Conservation (phyloP, 2,797 vertebrate genomes). For the Phrynocephalus vlangalii region DNA sequence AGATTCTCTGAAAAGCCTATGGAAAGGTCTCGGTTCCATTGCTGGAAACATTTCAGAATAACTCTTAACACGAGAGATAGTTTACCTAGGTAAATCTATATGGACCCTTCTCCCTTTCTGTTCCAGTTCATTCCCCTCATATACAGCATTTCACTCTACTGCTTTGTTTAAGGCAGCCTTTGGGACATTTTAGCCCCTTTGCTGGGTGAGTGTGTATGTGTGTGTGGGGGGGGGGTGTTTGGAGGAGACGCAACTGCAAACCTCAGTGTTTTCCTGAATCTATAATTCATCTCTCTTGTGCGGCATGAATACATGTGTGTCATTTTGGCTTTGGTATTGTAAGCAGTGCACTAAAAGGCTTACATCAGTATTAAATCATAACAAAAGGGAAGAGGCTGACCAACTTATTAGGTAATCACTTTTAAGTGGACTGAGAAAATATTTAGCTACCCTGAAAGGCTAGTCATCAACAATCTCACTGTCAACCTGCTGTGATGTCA, state of each 20-base stretch:
- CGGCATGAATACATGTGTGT: background rate
- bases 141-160: background rate
- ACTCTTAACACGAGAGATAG: background rate
- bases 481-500: background rate
- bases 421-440: background rate
- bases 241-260: background rate
- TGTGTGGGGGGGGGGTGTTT: too few relatives aligned
- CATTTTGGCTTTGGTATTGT: background rate
- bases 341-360: background rate
- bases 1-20: background rate
- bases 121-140: too few relatives aligned
- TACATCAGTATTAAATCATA: background rate
- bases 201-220: too few relatives aligned
- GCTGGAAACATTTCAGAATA: background rate
- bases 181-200: background rate
- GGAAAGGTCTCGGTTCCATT: background rate
- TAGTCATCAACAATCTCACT: background rate
- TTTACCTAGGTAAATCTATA: background rate
- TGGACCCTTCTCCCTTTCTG: background rate
- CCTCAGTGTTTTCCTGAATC: background rate
- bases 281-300: background rate
- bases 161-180: background rate
- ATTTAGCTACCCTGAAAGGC: background rate
- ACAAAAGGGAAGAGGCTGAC: background rate
- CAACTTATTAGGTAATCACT: background rate